Base-by-base conservation (phyloP, 1,140 invertebrate species). In the Heliconius congener region DNA sequence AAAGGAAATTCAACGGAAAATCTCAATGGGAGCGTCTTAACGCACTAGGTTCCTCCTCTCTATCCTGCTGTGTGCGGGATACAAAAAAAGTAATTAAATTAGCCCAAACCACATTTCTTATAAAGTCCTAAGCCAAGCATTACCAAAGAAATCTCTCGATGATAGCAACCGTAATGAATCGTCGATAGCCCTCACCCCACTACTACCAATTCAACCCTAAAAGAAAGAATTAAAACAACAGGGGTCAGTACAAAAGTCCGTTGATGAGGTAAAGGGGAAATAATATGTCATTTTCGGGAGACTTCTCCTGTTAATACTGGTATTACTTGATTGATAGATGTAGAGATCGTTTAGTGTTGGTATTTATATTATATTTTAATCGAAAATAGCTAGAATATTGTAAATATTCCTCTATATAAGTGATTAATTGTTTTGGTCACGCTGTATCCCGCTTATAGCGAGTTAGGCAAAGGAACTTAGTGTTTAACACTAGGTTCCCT, bases 251-350 rank as follows among this genome's bases (percentile, higher is more conserved):
- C 86, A 92, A 92, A 91, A 90, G 86, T 91, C 72, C 85, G 76
- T 85, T 93, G 91, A 93, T 92, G 90, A 91, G 89, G 91, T 93
- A 93, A 93, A 93, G 90, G 91, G 91, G 86, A 87, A 85, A 88
- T 91, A 91, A 91, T 91, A 83, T 88, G 91, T 93, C 91, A 93
- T 93, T 91, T 91, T 89, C 90, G 91, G 89, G 84, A 90, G 88
- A 93, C 88, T 93, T 89, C 88, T 87, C 85, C 83, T 75, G 83
- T 88, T 90, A 89, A 90, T 91, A 83, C 84, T 87, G 86, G 84
- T 84, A 82, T 80, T 72, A 75, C 75, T 77, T 88, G 87, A 89
- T 89, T 86, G 87, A 89, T 87, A 60, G 76, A 74, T 76, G 74
- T 70, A 72, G 27, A 46, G 27, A 52, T 52, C 73, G 42, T 66